Base-by-base conservation (phyloP, 2,888 invertebrate genomes). In the Lycaena phlaeas region DNA sequence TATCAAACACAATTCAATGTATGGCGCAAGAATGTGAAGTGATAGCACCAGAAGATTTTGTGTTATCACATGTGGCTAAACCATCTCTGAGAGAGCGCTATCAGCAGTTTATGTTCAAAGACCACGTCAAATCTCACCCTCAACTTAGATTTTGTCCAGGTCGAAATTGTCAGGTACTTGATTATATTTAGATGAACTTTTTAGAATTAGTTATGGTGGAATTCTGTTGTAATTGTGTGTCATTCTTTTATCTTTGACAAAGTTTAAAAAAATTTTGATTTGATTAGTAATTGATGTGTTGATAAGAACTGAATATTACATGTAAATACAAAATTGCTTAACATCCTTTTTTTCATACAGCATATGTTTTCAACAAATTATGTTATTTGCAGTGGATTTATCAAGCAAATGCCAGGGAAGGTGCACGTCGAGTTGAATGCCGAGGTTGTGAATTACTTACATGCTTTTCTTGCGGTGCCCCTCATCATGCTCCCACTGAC, bases 401-500 rank as follows among this genome's bases (percentile, higher is more conserved):
- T 63, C 90, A 92, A 61, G 95, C 97, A 34, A 90, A 91, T 68
- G 93, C 94, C 61, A 89, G 96, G 53, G 94, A 95, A 45, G 90
- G 84, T 3, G 75, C 82, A 1, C 69, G 77, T 2, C 89, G 96
- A 55, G 95, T 95, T 12, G 90, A 90, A 48, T 99, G 99, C 78
- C 89, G 89, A 49, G 88, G 90, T 34, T 99, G 98, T 79, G 94
- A 94, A 76, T 90, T 94, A 39, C 85, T 91, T 40, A 98, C 97
- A 67, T 99, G 98, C 88, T 97, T 94, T 70, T 92, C 92, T 51
- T 99, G 99, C 79, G 97, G 98, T 48, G 93, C 93, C 61, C 96
- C 97, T 55, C 99, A 99, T 74, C 99, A 99, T 72, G 98, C 98
- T 14, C 99, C 99, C 15, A 97, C 98, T 2, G 96, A 97, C 74